A percentile compares a stretch with the other conserved stretches of the same genome.
These are phyloP conservation scores for Liasis olivaceus DNA, from an alignment of 2,797 vertebrate species.

Conservation along the genomic window DNA sequence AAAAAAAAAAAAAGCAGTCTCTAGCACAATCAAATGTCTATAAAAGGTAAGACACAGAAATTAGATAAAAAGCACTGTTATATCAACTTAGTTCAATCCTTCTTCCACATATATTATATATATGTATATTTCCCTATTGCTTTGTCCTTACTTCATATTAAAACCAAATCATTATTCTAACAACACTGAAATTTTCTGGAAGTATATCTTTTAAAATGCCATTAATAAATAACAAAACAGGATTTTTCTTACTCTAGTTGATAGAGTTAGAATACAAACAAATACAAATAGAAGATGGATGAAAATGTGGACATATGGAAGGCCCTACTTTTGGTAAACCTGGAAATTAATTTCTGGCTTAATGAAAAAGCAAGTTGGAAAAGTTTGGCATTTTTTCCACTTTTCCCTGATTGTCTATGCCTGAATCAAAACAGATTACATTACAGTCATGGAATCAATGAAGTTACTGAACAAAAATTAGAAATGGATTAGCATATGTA, in stretches of 20 bases:
- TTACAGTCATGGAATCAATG: conserved; percentile 52
- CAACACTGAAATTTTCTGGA: conserved; percentile 30
- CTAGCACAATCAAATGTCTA: conserved; percentile 63
- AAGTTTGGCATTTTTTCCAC: conserved; percentile 42
- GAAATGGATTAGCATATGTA: conserved; percentile 57
- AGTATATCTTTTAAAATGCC: conserved; percentile 24
- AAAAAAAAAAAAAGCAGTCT: conserved; percentile 45
- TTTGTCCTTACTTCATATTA: conserved; percentile 43
- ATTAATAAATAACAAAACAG: conserved; percentile 43
- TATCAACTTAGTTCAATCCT: conserved; percentile 22
- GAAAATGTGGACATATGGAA: conserved; percentile 24
- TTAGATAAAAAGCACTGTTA: conserved; percentile 51
- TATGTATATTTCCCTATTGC: conserved; percentile 5
- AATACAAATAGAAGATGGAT: background rate
- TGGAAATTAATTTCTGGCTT: conserved; percentile 36
- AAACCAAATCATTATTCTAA: conserved; percentile 32
- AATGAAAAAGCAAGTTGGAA: conserved; percentile 31
- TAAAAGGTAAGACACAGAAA: conserved; percentile 60
- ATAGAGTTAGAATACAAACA: conserved; percentile 20
- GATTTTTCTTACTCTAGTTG: background rate
- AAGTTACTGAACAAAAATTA: conserved; percentile 61
- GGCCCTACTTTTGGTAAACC: conserved; percentile 43
- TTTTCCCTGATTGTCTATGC: conserved; percentile 54
- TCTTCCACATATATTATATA: conserved; percentile 30
- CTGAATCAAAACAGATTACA: conserved; percentile 64